Evolutionary conservation across 1,140 invertebrate species (phyloP).

Genomic region (Trachymyrmex cornetzi): DNA sequence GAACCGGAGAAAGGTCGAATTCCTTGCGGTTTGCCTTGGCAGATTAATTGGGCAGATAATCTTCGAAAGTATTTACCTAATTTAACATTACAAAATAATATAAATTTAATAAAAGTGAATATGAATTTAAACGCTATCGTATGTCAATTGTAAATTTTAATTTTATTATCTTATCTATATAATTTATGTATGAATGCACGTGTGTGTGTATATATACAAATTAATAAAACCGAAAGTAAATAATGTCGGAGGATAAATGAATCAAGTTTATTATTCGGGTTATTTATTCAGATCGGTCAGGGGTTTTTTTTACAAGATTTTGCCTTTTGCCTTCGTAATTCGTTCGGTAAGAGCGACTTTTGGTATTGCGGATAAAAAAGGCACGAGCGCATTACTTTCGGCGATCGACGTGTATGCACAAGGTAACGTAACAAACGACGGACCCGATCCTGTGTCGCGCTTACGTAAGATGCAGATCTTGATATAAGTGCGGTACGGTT

Average conservation of each 20-base stretch:
- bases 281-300: background rate
- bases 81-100: background rate
- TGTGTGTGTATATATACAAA: background rate
- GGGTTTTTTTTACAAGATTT: conserved; percentile 3
- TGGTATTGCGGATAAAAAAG: background rate
- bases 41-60: background rate
- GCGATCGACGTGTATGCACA: conserved; percentile 15
- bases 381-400: conserved; percentile 19
- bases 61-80: background rate
- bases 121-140: background rate
- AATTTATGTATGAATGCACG: background rate
- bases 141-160: background rate
- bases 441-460: conserved; percentile 1
- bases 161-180: background rate
- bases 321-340: background rate
- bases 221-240: background rate
- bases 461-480: conserved; percentile 73
- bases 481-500: conserved; percentile 61
- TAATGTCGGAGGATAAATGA: background rate
- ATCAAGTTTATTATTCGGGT: conserved; percentile 5
- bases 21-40: conserved; percentile 2
- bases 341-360: background rate
- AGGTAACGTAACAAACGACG: conserved; percentile 33
- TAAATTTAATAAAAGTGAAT: background rate
- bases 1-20: conserved; percentile 23